Percentiles rank a stretch among this genome's conserved stretches.
These are phyloP conservation scores for Lutraria lutraria DNA, from an alignment of 2,888 invertebrate species.

Conservation along the genomic window DNA sequence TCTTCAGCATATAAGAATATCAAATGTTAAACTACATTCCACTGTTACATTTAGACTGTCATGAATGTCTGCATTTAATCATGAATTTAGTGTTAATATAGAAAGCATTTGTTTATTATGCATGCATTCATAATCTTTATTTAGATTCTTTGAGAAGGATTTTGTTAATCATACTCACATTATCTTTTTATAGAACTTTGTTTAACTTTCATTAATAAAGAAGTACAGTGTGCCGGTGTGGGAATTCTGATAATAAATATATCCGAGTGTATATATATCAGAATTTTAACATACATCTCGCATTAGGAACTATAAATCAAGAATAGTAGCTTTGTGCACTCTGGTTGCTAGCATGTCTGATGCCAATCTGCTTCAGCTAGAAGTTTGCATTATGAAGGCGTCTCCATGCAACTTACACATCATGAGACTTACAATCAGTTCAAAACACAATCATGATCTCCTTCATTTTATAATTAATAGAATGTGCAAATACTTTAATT, in stretches of 20 bases:
- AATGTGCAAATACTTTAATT: not conserved
- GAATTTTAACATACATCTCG: not conserved
- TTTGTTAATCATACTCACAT: not conserved
- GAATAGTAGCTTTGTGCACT: not conserved
- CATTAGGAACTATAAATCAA: not conserved
- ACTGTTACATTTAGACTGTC: not conserved
- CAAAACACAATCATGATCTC: conserved; percentile 7
- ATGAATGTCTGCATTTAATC: not conserved
- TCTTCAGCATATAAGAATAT: not conserved
- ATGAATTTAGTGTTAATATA: not conserved
- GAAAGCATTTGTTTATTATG: not conserved
- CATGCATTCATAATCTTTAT: not conserved
- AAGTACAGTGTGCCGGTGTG: not conserved
- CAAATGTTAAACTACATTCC: not conserved
- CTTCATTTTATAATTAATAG: not conserved
- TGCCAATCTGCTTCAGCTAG: not conserved
- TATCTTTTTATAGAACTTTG: not conserved
- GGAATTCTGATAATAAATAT: not conserved
- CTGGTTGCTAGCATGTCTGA: not conserved
- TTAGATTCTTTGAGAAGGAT: not conserved
- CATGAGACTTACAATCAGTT: conserved; percentile 15
- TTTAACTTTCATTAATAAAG: not conserved
- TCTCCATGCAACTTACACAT: conserved; percentile 23
- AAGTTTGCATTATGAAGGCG: not conserved
- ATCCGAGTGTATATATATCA: not conserved